A percentile compares a stretch with the other conserved stretches of the same genome.
Conservation (phyloP, 2,797 vertebrate species). For the Acestrorhynchus altus region DNA sequence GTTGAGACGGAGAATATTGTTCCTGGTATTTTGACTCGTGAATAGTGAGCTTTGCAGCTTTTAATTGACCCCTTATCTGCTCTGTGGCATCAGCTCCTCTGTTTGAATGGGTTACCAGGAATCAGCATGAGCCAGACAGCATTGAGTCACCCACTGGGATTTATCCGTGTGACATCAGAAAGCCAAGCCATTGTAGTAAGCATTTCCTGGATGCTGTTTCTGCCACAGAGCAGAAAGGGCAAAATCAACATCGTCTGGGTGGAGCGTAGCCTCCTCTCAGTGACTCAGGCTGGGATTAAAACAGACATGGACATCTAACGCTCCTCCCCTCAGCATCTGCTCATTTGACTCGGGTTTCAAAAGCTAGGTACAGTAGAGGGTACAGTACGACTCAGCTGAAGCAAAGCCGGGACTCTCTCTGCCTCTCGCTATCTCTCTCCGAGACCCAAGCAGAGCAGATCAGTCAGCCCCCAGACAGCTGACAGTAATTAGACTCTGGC, state of each 20-base stretch:
- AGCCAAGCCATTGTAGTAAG: constrained; percentile 49
- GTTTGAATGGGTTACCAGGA: constrained; percentile 32
- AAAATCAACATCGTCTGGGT: constrained; percentile 36
- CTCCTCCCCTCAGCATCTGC: not conserved
- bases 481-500: constrained; percentile 57
- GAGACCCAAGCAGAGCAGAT: constrained; percentile 27
- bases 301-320: not conserved
- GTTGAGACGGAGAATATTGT: not conserved
- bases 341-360: constrained; percentile 26
- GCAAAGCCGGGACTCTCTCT: not conserved
- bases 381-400: constrained; percentile 31
- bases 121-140: constrained; percentile 39
- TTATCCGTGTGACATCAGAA: constrained; percentile 53
- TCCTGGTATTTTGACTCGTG: constrained; percentile 7
- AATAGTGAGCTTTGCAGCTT: constrained; percentile 26
- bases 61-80: constrained; percentile 43
- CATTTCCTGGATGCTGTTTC: constrained; percentile 48
- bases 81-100: constrained; percentile 34
- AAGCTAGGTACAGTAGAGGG: constrained; percentile 5
- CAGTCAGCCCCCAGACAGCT: constrained; percentile 54
- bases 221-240: constrained; percentile 28
- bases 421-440: not conserved
- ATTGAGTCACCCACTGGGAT: constrained; percentile 44
- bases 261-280: constrained; percentile 20
- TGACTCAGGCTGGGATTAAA: constrained; percentile 37